phyloP scores from a whole-genome alignment of 1,140 invertebrate genomes.

The Aporrectodea caliginosa region DNA sequence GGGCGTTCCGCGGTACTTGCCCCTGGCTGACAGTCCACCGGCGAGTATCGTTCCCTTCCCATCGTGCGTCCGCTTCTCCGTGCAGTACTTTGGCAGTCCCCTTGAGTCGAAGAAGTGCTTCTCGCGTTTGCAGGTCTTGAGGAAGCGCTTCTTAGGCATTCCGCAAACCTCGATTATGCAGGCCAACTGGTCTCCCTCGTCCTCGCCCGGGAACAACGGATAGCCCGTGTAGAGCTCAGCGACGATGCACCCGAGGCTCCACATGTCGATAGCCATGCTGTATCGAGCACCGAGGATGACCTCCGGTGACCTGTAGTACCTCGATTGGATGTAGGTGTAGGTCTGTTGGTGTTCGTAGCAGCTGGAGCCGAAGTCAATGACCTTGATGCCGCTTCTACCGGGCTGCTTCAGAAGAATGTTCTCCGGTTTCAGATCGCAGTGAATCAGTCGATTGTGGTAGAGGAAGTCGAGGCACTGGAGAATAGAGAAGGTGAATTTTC shows the following conservation, averaged over 20 bases:
- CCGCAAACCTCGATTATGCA: slow-evolving; percentile 69
- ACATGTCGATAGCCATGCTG: slow-evolving; percentile 83
- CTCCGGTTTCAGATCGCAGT: slow-evolving; percentile 75
- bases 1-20: slow-evolving; percentile 89
- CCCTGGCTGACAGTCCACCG: slow-evolving; percentile 82
- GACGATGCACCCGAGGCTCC: slow-evolving; percentile 87
- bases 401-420: slow-evolving; percentile 55
- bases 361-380: slow-evolving; percentile 58
- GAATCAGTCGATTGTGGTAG: slow-evolving; percentile 96
- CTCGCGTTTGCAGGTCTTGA: slow-evolving; percentile 84
- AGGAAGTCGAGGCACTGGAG: slow-evolving; percentile 94
- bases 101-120: slow-evolving; percentile 78
- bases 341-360: slow-evolving; percentile 53
- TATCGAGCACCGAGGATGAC: slow-evolving; percentile 65
- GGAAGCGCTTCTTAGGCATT: slow-evolving; percentile 85
- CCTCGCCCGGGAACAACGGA: slow-evolving; percentile 56
- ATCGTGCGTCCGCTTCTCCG: slow-evolving; percentile 75
- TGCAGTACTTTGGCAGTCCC: slow-evolving; percentile 74
- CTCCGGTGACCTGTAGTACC: slow-evolving; percentile 56
- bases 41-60: slow-evolving; percentile 80
- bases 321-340: slow-evolving; percentile 39
- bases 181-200: slow-evolving; percentile 56
- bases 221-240: slow-evolving; percentile 78
- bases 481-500: slow-evolving; percentile 97
- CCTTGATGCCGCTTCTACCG: slow-evolving; percentile 55